Evolutionary conservation across 2,797 vertebrate genomes (phyloP), one percentile per base, ranked within the genome.

Genomic region (Odontamblyopus lacepedii): DNA sequence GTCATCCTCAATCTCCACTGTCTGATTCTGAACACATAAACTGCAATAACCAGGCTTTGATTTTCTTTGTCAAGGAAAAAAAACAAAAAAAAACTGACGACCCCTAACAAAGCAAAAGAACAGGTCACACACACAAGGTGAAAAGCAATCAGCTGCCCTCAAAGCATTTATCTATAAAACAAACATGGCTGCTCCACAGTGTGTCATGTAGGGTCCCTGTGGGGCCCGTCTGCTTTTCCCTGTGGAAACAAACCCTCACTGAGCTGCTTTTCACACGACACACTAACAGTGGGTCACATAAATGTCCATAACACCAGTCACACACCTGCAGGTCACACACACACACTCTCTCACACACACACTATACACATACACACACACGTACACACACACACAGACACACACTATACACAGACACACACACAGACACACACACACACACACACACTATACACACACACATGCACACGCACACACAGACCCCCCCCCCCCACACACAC

Each of bases 201-300:
- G 76, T 63, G 71, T 5, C 60, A 16, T 69, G 71, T 41, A 2
- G 41, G 71, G 79, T 79, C 64, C 6, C 51, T 11, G 77, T 78
- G 81, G 75, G 77, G 81, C 79, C 29, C 0, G 75, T 68, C 69
- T 83, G 81, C 77, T 79, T 76, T 79, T 69, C 69, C 9, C 44
- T 66, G 67, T 81, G 74, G 76, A 85, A 70, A 74, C 55, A 67
- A 78, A 81, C 78, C 76, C 59, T 73, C 23, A 57, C 44, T 82
- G 75, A 59, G 61, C 66, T 61, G 29, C 64, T 60, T 84, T 77
- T 82, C 80, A 85, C 83, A 80, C 71, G 71, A 69, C 75, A 72
- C 80, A 82, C 75, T 75, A 87, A 81, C 72, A 78, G 63, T 60
- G 81, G 72, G 70, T 44, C 60, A 73, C 80, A 68, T 72, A 81